Evolutionary conservation across 2,888 invertebrate species (phyloP), one percentile per base, ranked within the genome.

Genomic region (Coenonympha arcania): DNA sequence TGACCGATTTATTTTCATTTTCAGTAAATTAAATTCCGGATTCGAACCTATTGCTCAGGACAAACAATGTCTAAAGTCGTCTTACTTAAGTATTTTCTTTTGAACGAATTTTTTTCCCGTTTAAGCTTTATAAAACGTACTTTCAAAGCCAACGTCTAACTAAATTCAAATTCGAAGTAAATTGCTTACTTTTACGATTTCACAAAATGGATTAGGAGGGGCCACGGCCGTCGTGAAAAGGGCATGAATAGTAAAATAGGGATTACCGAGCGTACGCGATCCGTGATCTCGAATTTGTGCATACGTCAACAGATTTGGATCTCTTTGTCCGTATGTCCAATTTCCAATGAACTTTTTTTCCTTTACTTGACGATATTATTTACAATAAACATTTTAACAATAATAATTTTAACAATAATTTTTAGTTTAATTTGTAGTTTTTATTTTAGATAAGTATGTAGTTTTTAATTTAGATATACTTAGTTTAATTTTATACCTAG

Each of bases 161-260:
- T 36, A 34, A 40, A 52, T 44, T 48, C 39, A 40, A 24, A 46
- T 49, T 24, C 18, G 41, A 53, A 49, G 37, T 26, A 53, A 49
- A 53, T 46, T 49, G 53, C 48, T 52, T 48, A 41, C 46, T 46
- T 42, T 53, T 49, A 39, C 43, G 49, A 53, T 49, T 43, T 49
- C 49, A 30, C 49, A 53, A 42, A 53, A 49, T 44, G 45, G 46
- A 53, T 53, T 53, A 49, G 42, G 37, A 49, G 46, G 36, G 46
- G 45, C 48, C 48, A 42, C 31, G 52, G 42, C 45, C 46, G 52
- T 46, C 49, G 49, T 46, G 49, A 49, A 53, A 49, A 51, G 44
- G 34, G 51, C 36, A 54, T 49, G 51, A 54, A 54, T 51, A 50
- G 48, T 39, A 51, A 54, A 54, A 43, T 34, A 51, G 39, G 48